These are phyloP conservation scores for Seladonia tumulorum DNA, from an alignment of 2,888 invertebrate species.

Conservation along the genomic window DNA sequence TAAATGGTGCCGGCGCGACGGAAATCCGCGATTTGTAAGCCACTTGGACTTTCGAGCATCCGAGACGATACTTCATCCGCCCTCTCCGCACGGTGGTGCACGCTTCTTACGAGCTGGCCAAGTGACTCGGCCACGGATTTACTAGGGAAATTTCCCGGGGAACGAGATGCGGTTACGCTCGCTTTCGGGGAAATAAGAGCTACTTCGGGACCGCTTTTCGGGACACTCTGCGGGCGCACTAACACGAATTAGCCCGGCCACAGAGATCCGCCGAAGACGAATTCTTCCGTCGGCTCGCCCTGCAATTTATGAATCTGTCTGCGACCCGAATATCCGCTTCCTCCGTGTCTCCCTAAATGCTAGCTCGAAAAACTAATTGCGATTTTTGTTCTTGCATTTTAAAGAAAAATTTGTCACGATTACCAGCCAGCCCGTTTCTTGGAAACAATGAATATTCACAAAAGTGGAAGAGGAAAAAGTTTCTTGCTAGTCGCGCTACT, in stretches of 20 bases:
- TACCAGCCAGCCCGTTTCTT: no score
- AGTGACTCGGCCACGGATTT: slow-evolving; percentile 67
- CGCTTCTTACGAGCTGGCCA: slow-evolving; percentile 69
- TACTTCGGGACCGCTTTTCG: slow-evolving; percentile 57
- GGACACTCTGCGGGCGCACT: slow-evolving; percentile 48
- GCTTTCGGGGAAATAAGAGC: slow-evolving; percentile 63
- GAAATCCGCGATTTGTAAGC: slow-evolving; percentile 76
- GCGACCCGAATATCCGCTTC: background rate
- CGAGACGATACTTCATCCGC: slow-evolving; percentile 74
- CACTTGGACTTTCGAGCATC: slow-evolving; percentile 74
- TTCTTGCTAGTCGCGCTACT: no score
- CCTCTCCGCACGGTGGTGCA: slow-evolving; percentile 30
- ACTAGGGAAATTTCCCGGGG: slow-evolving; percentile 66
- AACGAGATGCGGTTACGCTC: slow-evolving; percentile 67
- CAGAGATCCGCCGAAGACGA: slow-evolving; percentile 1
- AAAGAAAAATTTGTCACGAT: no score
- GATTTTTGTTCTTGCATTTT: background rate
- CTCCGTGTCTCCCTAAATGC: background rate
- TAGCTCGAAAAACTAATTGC: background rate
- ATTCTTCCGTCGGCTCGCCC: slow-evolving; percentile 12
- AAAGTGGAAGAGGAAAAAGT: no score
- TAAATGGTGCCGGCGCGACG: slow-evolving; percentile 66
- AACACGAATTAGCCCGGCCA: slow-evolving; percentile 58
- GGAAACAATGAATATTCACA: no score
- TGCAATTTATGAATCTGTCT: background rate